Base-by-base conservation (phyloP, 2,888 invertebrate genomes). In the Drosophila cognata region DNA sequence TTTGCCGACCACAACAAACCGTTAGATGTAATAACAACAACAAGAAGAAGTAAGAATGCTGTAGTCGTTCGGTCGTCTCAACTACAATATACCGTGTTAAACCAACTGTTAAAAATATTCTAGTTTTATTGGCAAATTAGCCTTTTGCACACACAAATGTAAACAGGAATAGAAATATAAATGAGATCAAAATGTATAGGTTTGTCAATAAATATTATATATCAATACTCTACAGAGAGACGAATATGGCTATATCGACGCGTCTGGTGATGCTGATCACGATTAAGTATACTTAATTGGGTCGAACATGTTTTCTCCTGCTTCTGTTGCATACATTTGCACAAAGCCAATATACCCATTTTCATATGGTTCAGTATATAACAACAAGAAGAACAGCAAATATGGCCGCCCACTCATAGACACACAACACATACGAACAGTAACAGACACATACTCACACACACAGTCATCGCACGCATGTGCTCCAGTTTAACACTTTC, bases 401-500 rank as follows among this genome's bases (percentile, higher is more conserved):
- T 68, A 81, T 85, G 81, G 51, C 73, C 79, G 67, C 71, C 79
- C 62, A 75, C 53, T 55, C 48, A 38, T 28, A 56, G 50, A 2
- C 43, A 64, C 29, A 55, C 58, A 33, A 48, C 48, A n/a, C n/a
- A 29, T 48, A 43, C 46, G 8, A 46, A 8, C 46, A 25, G 25
- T 46, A 35, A 50, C 46, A 62, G 55, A 53, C 31, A n/a, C 55
- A 50, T 51, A 36, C 50, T 51, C 55, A 59, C 55, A 21, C 56
- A 64, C 41, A 59, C 51, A 72, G 43, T 6, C 64, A 46, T 53
- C 50, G 46, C 57, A 79, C 85, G 87, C 84, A 88, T 88, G 84
- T 84, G 80, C 82, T 82, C 87, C 81, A 90, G 59, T 80, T 79
- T 81, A 87, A 80, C 90, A 91, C 85, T 86, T 86, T 86, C 89